Conservation (phyloP, 1,140 invertebrate genomes). For the Drosophila busckii region DNA sequence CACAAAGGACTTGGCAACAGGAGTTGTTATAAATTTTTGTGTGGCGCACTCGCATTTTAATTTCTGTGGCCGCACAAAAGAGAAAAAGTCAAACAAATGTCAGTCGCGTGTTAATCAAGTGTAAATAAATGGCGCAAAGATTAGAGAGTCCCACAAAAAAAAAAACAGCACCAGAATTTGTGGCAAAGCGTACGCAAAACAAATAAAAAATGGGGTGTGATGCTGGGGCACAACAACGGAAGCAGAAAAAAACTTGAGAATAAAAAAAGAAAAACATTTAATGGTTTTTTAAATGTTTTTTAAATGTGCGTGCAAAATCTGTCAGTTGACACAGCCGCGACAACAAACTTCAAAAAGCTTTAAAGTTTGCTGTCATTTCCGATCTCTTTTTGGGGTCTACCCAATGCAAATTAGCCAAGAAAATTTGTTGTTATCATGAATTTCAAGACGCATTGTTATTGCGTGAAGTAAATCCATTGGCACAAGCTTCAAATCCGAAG, state of each 20-base stretch:
- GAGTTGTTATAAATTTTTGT: slow-evolving; percentile 29
- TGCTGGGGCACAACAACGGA: slow-evolving; percentile 24
- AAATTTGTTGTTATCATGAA: slow-evolving; percentile 56
- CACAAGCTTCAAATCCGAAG: slow-evolving; percentile 43
- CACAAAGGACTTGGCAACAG: slow-evolving; percentile 2
- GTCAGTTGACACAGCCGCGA: slow-evolving; percentile 31
- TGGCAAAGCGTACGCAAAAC: slow-evolving; percentile 20
- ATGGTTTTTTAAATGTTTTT: slow-evolving; percentile 79
- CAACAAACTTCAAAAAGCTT: slow-evolving; percentile 43
- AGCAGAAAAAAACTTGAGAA: slow-evolving; percentile 25
- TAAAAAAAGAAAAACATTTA: slow-evolving; percentile 62
- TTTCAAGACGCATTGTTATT: slow-evolving; percentile 33
- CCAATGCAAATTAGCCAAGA: slow-evolving; percentile 64
- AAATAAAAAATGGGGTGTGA: slow-evolving; percentile 62
- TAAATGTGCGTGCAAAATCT: slow-evolving; percentile 74
- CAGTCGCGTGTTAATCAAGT: slow-evolving; percentile 79
- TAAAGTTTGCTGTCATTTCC: slow-evolving; percentile 43
- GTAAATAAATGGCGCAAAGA: slow-evolving; percentile 79
- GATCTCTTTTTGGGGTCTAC: neutral
- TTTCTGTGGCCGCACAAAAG: slow-evolving; percentile 48
- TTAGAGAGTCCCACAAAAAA: slow-evolving; percentile 54
- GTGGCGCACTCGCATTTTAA: slow-evolving; percentile 56
- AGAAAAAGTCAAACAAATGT: slow-evolving; percentile 78
- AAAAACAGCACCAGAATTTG: slow-evolving; percentile 18
- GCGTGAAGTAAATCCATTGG: too few relatives aligned